A percentile compares a stretch with the other conserved stretches of the same genome.
These are phyloP conservation scores for Dynastes grantii DNA, from an alignment of 2,888 invertebrate species.

Conservation along the genomic window DNA sequence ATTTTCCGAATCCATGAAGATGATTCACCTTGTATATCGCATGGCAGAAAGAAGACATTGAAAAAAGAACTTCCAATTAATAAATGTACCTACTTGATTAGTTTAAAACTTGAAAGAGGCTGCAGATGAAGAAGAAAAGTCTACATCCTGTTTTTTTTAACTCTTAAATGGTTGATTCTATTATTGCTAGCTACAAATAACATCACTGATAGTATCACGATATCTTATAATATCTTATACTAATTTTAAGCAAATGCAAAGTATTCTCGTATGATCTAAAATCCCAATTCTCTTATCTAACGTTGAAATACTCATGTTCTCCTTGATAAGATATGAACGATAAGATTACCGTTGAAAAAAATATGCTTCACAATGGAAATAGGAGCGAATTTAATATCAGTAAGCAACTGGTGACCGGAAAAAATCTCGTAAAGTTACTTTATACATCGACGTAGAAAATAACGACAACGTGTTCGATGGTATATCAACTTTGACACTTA, in stretches of 20 bases:
- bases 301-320: slow-evolving; percentile 6
- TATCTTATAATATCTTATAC: neutral
- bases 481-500: slow-evolving; percentile 42
- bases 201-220: too few relatives aligned
- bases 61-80: too few relatives aligned
- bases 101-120: too few relatives aligned
- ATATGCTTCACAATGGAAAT: slow-evolving; percentile 1
- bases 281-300: slow-evolving; percentile 27
- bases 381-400: slow-evolving; percentile 13
- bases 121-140: too few relatives aligned
- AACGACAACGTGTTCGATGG: slow-evolving; percentile 8
- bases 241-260: neutral
- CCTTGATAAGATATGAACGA: slow-evolving; percentile 38
- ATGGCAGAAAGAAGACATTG: too few relatives aligned
- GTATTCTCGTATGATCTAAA: neutral
- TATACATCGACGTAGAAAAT: neutral
- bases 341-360: slow-evolving; percentile 28
- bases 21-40: too few relatives aligned
- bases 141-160: too few relatives aligned
- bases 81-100: too few relatives aligned
- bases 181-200: too few relatives aligned
- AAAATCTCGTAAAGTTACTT: slow-evolving; percentile 8
- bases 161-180: too few relatives aligned
- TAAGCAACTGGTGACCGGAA: slow-evolving; percentile 22
- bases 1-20: too few relatives aligned